phyloP scores from a whole-genome alignment of 1,140 invertebrate genomes.

The Drosophila athabasca region DNA sequence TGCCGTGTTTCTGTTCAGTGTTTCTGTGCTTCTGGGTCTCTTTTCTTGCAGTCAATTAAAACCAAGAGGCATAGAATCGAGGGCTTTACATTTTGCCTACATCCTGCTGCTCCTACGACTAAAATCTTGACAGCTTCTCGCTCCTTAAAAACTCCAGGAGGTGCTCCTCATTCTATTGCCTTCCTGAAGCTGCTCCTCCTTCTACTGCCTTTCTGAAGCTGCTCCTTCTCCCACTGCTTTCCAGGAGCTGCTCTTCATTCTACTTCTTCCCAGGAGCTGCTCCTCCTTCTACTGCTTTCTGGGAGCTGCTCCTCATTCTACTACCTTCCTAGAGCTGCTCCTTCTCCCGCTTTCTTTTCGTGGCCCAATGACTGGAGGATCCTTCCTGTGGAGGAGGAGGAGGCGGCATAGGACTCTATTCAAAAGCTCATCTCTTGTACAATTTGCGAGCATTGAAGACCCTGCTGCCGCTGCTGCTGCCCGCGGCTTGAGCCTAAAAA shows the following conservation, averaged over 20 bases:
- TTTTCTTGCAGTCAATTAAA: slow-evolving; percentile 69
- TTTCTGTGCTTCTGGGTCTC: not conserved
- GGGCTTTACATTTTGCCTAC: slow-evolving; percentile 50
- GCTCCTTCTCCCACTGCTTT: too few relatives aligned
- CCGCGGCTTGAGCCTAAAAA: slow-evolving; percentile 77
- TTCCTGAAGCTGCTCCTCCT: slow-evolving; percentile 14
- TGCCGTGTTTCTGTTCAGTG: slow-evolving; percentile 3
- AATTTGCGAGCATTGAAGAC: slow-evolving; percentile 73
- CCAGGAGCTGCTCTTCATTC: not conserved
- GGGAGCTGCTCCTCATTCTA: too few relatives aligned
- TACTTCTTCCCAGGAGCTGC: too few relatives aligned
- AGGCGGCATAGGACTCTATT: slow-evolving; percentile 43
- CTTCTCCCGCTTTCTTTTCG: slow-evolving; percentile 28
- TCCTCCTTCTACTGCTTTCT: not conserved
- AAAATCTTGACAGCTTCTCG: slow-evolving; percentile 24
- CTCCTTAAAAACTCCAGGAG: slow-evolving; percentile 8
- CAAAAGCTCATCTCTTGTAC: slow-evolving; percentile 62
- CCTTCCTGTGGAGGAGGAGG: slow-evolving; percentile 6
- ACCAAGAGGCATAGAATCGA: slow-evolving; percentile 56
- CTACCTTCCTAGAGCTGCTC: not conserved
- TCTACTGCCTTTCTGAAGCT: too few relatives aligned
- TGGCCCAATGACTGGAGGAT: slow-evolving; percentile 9
- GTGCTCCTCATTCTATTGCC: not conserved
- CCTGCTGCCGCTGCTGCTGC: too few relatives aligned
- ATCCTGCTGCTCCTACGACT: not conserved